A percentile compares a stretch with the other conserved stretches of the same genome.
Evolutionary conservation across 2,888 invertebrate species (phyloP).

Genomic region (Myopa testacea): DNA sequence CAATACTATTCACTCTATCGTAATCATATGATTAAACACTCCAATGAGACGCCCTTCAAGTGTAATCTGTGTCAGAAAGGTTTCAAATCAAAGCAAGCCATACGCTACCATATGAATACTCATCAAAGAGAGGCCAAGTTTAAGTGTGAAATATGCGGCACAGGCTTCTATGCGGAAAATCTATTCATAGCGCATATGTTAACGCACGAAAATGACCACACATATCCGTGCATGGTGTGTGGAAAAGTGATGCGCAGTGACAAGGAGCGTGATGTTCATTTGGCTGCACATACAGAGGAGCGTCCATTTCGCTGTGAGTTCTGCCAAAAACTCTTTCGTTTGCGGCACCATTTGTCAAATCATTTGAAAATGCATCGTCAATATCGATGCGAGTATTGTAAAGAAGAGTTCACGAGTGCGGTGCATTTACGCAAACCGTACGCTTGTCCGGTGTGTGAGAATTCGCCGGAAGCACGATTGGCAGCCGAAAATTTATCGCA

Average conservation of each 20-base stretch:
- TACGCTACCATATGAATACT: slow-evolving; percentile 57
- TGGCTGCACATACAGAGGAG: slow-evolving; percentile 71
- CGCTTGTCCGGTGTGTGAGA: slow-evolving; percentile 51
- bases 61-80: slow-evolving; percentile 55
- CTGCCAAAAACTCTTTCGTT: slow-evolving; percentile 57
- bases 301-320: slow-evolving; percentile 68
- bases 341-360: slow-evolving; percentile 56
- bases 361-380: slow-evolving; percentile 56
- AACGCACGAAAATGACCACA: slow-evolving; percentile 52
- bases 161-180: slow-evolving; percentile 63
- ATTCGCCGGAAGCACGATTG: slow-evolving; percentile 45
- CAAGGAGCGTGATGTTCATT: slow-evolving; percentile 55
- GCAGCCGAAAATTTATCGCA: slow-evolving; percentile 35
- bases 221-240: slow-evolving; percentile 55
- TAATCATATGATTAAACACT: slow-evolving; percentile 58
- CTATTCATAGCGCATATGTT: slow-evolving; percentile 54
- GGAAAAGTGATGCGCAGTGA: slow-evolving; percentile 52
- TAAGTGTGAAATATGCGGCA: slow-evolving; percentile 68
- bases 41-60: slow-evolving; percentile 54
- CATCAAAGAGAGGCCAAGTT: slow-evolving; percentile 54
- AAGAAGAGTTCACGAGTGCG: slow-evolving; percentile 53
- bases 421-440: slow-evolving; percentile 56
- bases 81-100: slow-evolving; percentile 57
- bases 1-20: slow-evolving; percentile 56
- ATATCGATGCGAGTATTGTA: slow-evolving; percentile 55